phyloP scores from a whole-genome alignment of 2,797 vertebrate genomes.

The Tamandua tetradactyla region DNA sequence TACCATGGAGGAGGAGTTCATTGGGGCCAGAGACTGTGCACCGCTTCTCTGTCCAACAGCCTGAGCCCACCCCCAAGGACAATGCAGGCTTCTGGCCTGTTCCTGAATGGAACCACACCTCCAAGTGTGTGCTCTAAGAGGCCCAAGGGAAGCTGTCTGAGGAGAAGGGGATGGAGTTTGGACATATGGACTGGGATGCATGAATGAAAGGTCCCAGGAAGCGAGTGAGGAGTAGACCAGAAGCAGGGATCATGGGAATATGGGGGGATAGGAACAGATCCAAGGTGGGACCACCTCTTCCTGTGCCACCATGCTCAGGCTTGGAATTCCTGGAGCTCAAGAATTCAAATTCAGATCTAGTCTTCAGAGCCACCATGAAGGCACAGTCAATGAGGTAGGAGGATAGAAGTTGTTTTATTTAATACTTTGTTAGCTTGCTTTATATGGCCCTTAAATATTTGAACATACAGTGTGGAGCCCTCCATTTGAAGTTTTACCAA shows the following conservation, averaged over 20 bases:
- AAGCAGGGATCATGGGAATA: not conserved
- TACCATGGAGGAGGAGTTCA: not conserved
- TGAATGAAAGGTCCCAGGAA: not conserved
- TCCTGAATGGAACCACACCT: not conserved
- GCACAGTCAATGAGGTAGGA: not conserved
- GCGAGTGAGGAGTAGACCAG: not conserved
- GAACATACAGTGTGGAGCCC: not conserved
- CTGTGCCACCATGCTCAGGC: not conserved
- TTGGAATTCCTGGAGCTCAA: not conserved
- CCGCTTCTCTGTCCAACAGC: not conserved
- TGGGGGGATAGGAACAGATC: rapidly evolving
- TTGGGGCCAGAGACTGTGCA: not conserved
- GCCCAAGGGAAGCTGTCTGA: not conserved
- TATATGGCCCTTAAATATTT: not conserved
- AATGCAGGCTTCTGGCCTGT: not conserved
- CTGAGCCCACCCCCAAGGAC: not conserved
- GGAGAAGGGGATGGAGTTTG: not conserved
- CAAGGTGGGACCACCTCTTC: not conserved
- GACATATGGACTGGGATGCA: not conserved
- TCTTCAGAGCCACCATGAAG: not conserved
- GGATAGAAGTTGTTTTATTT: not conserved
- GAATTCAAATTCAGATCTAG: not conserved
- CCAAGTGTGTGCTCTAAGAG: not conserved
- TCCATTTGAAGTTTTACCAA: not conserved
- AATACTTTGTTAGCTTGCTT: not conserved